Conservation (phyloP, 2,888 invertebrate species). For the Lagria hirta region DNA sequence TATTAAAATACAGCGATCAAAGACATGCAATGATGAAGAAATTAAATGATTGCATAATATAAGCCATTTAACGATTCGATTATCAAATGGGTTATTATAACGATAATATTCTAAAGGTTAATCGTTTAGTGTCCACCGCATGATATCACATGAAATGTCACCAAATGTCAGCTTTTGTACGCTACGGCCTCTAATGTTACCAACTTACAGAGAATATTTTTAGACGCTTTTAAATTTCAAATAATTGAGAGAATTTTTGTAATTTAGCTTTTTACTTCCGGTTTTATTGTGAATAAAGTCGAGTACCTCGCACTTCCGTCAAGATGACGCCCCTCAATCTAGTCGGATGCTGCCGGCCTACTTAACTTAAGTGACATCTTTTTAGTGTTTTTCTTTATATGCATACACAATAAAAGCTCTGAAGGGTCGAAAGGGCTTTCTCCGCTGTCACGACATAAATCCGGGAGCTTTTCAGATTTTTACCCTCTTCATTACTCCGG, state of each 20-base stretch:
- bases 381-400: constrained; percentile 21
- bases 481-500: constrained; percentile 24
- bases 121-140: constrained; percentile 22
- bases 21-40: too few relatives aligned
- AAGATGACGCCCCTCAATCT: constrained; percentile 19
- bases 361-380: constrained; percentile 35
- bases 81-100: constrained; percentile 6
- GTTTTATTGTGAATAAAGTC: constrained; percentile 18
- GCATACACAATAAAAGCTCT: constrained; percentile 15
- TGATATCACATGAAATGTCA: constrained; percentile 15
- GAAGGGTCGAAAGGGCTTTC: constrained; percentile 21
- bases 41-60: too few relatives aligned
- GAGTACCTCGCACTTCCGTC: constrained; percentile 24
- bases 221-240: too few relatives aligned
- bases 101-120: constrained; percentile 13
- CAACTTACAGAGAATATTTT: too few relatives aligned
- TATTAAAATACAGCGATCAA: too few relatives aligned
- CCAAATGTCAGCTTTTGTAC: constrained; percentile 17
- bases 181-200: neutral
- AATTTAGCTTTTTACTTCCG: too few relatives aligned
- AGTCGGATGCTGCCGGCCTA: constrained; percentile 23
- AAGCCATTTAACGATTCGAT: constrained; percentile 12
- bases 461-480: constrained; percentile 23
- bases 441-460: constrained; percentile 25
- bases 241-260: too few relatives aligned